Evolutionary conservation across 2,797 vertebrate genomes (phyloP), one percentile per base, ranked within the genome.

Genomic region (Onychomys leucogaster): DNA sequence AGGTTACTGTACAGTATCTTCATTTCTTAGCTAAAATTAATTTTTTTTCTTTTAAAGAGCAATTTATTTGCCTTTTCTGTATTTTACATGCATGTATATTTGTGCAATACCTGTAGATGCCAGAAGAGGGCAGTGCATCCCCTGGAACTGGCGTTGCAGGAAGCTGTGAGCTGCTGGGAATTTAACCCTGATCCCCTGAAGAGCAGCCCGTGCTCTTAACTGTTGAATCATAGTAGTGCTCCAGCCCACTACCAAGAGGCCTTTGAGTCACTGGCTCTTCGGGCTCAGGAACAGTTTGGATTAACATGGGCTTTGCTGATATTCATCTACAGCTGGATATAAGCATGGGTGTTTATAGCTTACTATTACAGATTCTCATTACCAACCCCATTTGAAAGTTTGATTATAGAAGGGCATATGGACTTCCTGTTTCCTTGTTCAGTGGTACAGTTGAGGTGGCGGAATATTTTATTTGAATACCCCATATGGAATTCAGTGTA

Each of bases 11-110:
- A 29, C 4, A 59, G 46, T 82, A 41, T 87, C 67, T 93, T 94
- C n/a, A 61, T 91, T 63, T 46, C 41, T 81, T 49, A 94, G 71
- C 82, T 84, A 52, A 71, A 90, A 84, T 73, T 49, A 85, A 61
- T 37, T 93, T 43, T 67, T 67, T 69, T 10, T 46, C 27, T 27
- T 55, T 63, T 67, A 9, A 85, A 67, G 27, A 49, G 14, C 1
- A 2, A 25, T 34, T 16, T 67, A n/a, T 25, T 86, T 69, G 32
- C n/a, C 69, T 52, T 86, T 17, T 69, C 23, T n/a, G 6, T 43
- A 12, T 69, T 69, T 52, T 37, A 65, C 19, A 52, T 37, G 27
- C 29, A 16, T 21, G 13, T 27, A 25, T 85, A 12, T n/a, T n/a
- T 67, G 12, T n/a, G 4, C 6, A 49, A 14, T n/a, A 9, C 29